Base-by-base conservation (phyloP, 2,888 invertebrate genomes). In the Rhopalosiphum nymphaeae region DNA sequence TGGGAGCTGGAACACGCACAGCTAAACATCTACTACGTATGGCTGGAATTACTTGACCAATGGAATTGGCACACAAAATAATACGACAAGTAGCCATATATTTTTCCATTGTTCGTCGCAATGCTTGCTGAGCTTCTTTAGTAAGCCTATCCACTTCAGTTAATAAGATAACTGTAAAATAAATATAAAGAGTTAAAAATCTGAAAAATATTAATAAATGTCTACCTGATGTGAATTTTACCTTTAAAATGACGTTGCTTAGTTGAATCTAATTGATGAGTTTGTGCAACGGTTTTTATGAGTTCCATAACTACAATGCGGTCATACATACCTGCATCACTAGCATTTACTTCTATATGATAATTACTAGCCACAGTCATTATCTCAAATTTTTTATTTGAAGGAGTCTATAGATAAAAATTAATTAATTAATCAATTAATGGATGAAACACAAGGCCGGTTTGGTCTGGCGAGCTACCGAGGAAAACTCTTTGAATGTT, bases 71-170 rank as follows among this genome's bases (percentile, higher is more conserved):
- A 95, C 98, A 98, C 0, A 99, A 97, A 95, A 99, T 98, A 10
- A 99, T 96, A 36, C 99, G 97, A 96, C 99, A 99, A 4, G 99
- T 99, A 36, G 98, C 96, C 94, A 99, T 98, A 96, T 99, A 99
- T 96, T 99, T 99, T 96, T 99, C 99, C 99, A 99, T 99, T 0
- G 99, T 99, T 89, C 99, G 97, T 95, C 99, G 97, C 91, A 99
- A 96, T 0, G 99, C 99, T 96, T 99, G 99, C 96, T 99, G 99
- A 0, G 99, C 99, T 96, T 99, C 99, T 96, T 98, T 99, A 0
- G 99, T 98, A 85, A 99, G 96, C 95, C 98, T 97, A 96, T 99
- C 99, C 0, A 99, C 99, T 96, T 99, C 99, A 93, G 98, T 98
- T 94, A 99, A 96, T 25, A 99, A 97, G 36, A 99, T 98, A 86